Evolutionary conservation across 2,888 invertebrate genomes (phyloP).

Genomic region (Neocrepidodera transversa): DNA sequence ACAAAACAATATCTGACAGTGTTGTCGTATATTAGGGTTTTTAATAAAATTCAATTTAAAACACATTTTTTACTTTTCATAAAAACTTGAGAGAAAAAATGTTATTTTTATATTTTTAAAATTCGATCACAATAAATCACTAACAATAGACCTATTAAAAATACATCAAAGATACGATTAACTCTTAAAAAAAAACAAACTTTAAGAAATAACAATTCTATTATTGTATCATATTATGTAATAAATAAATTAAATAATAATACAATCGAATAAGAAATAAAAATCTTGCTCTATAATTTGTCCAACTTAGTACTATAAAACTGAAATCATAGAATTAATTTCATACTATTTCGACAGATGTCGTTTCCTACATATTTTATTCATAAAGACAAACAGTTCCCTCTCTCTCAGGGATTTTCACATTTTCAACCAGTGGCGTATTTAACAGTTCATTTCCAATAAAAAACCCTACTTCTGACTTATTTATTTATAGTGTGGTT

Average conservation of each 20-base stretch:
- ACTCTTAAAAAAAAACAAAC: no score
- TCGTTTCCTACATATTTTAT: slow-evolving; percentile 53
- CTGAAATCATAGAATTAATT: slow-evolving; percentile 19
- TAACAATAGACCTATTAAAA: no score
- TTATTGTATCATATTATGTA: neutral
- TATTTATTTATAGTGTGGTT: no score
- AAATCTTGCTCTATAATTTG: neutral
- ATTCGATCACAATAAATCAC: no score
- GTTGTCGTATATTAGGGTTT: no score
- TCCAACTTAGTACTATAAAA: slow-evolving; percentile 7
- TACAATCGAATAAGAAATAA: neutral
- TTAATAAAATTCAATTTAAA: no score
- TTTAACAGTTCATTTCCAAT: neutral
- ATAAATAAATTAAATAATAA: neutral
- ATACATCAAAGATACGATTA: no score
- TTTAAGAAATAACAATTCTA: neutral
- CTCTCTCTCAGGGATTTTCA: slow-evolving; percentile 44
- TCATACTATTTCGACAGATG: slow-evolving; percentile 45
- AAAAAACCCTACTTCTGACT: neutral
- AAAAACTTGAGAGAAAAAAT: no score
- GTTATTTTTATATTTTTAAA: no score
- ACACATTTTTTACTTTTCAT: no score
- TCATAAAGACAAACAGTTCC: slow-evolving; percentile 49
- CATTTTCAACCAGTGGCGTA: slow-evolving; percentile 13
- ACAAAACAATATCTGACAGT: no score